Evolutionary conservation across 1,140 invertebrate genomes (phyloP), one percentile per base, ranked within the genome.

Genomic region (Brachystomella parvula): DNA sequence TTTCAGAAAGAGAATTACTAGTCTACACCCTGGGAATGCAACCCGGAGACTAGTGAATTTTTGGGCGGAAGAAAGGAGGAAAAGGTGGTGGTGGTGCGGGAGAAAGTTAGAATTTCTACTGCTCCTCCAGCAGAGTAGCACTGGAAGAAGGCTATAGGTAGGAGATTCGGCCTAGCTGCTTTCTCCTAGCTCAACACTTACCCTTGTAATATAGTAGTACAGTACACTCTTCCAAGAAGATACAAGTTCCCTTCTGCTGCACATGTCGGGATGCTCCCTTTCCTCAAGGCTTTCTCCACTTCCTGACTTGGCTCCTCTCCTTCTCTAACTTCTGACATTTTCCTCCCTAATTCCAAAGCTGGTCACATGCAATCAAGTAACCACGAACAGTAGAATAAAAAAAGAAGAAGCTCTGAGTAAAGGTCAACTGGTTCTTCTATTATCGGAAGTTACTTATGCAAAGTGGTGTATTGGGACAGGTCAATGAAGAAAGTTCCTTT

Each of bases 201-300:
- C 9, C 39, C 39, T 44, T 12, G 39, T 12, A 44, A 44, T n/a
- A n/a, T n/a, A n/a, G n/a, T n/a, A n/a, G n/a, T n/a, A n/a, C n/a
- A n/a, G n/a, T 26, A 3, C 49, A 58, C 29, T 58, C 29, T 58
- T 21, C 57, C 29, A 28, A 58, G 6, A 58, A 30, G 57, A 58
- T 29, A 15, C 21, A 12, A 26, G 9, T 30, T 58, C 29, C 24
- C 21, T 58, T 9, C 6, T 39, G 35, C 35, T 63, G 60, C 67
- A 65, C 67, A 68, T 68, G 63, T 47, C 60, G 63, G 65, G 64
- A 69, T 69, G 67, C 67, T 58, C 64, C 62, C 65, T 58, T 32
- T 35, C 62, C 31, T 31, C 32, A 19, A n/a, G 31, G 3, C 47
- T 32, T 47, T 56, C 47, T 24, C 47, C 35, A 29, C 44, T 47